Evolutionary conservation across 1,140 invertebrate species (phyloP).

Genomic region (Sitodiplosis mosellana): DNA sequence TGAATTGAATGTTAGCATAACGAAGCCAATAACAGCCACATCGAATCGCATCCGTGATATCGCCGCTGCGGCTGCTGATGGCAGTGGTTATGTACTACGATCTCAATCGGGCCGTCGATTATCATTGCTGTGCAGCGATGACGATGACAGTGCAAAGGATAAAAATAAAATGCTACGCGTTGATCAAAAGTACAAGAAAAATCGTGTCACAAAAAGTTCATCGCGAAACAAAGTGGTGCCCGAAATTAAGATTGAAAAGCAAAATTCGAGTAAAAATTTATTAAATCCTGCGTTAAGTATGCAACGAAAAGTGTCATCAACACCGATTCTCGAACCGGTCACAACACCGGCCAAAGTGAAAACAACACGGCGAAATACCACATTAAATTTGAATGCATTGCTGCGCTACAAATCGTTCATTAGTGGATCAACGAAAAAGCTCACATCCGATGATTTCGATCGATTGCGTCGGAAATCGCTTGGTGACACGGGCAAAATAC

Average conservation of each 20-base stretch:
- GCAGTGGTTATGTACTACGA: not conserved
- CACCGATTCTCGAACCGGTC: not conserved
- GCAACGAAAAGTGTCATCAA: not conserved
- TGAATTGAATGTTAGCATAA: not conserved
- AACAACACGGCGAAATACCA: constrained; percentile 6
- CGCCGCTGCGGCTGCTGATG: not conserved
- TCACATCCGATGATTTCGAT: constrained; percentile 12
- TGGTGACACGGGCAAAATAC: constrained; percentile 5
- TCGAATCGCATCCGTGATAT: not conserved
- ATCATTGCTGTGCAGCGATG: too few species aligned
- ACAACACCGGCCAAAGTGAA: constrained; percentile 3
- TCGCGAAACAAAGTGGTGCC: constrained; percentile 13
- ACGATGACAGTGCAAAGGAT: constrained; percentile 4
- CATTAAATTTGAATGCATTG: constrained; percentile 13
- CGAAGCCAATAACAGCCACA: not conserved
- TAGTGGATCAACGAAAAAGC: constrained; percentile 11
- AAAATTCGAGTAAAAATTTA: not conserved
- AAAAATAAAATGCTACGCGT: constrained; percentile 11
- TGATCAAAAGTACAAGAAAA: constrained; percentile 14
- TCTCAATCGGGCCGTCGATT: not conserved
- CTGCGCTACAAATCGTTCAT: constrained; percentile 8
- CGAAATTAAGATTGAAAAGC: constrained; percentile 4
- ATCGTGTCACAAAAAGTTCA: constrained; percentile 15
- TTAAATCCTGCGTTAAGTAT: too few species aligned
- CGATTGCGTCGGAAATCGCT: constrained; percentile 12